Evolutionary conservation across 2,888 invertebrate species (phyloP), one percentile per base, ranked within the genome.

Genomic region (Rotaria macrura): DNA sequence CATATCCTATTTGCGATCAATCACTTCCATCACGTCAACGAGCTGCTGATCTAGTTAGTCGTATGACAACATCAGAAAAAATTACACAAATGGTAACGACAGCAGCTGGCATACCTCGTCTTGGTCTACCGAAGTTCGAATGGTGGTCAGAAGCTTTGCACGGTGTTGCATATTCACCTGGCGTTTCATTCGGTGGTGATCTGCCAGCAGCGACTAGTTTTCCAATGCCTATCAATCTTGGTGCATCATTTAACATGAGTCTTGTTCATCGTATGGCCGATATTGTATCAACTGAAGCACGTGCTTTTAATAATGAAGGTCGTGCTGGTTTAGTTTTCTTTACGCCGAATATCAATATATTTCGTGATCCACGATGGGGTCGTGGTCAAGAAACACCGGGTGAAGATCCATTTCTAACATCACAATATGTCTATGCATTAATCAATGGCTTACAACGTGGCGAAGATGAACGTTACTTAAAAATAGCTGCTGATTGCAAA

Each of bases 401-500:
- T 43, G 79, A 79, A 79, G 79, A 79, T 79, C 79, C 79, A 25
- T 40, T 79, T 43, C 25, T 79, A 23, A 79, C 79, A 79, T 79
- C 79, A 43, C 40, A 79, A 79, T 79, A 79, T 79, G 79, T 79
- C n/a, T 43, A 79, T 79, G 25, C 79, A 79, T 43, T 79, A 43
- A 79, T 79, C 9, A 79, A 79, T 79, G 79, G 79, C 12, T 43
- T 79, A 25, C 79, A 79, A 43, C 79, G 79, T 79, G 79, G 79
- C n/a, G 79, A 79, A 9, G 79, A 79, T 79, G 79, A 79, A 79
- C 79, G 79, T 25, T 79, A 79, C 43, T 79, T 79, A 43, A 79
- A 79, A 79, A 79, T 79, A 79, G 79, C 43, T 43, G 79, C 79
- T n/a, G 79, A 79, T 43, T 79, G 79, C n/a, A 79, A 79, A 79